Base-by-base conservation (phyloP, 2,888 invertebrate species). In the Ptilodon capucinus region DNA sequence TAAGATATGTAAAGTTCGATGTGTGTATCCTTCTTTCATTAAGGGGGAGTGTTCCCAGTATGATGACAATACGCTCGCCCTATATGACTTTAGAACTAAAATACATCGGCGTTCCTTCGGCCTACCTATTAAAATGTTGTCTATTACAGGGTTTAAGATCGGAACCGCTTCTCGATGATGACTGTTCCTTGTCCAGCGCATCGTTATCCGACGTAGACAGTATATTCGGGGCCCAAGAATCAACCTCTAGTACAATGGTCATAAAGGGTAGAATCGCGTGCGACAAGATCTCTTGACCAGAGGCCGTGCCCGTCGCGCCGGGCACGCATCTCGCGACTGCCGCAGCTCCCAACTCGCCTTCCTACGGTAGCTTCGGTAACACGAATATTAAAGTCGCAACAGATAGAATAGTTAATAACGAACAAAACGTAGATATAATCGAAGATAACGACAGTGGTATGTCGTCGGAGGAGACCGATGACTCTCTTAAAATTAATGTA, bases 381-480 rank as follows among this genome's bases (percentile, higher is more conserved):
- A 84, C 84, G 16, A 80, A 78, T 60, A 57, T 79, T 46, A 77
- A 76, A 51, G 46, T 56, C 34, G 53, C 64, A 47, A 67, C 62
- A 61, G 60, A 64, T 47, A 68, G 58, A n/a, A n/a, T n/a, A n/a
- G n/a, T n/a, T 44, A 60, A 58, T 46, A 56, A 60, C 40, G 62
- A 68, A 58, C 54, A 63, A 54, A 65, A 69, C 14, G 21, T 43
- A 57, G 51, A 56, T 32, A 48, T 45, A 40, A 47, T 55, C 14
- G 74, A 75, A 44, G 72, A 72, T 46, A 77, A 80, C 42, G 82
- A 87, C 51, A 91, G 91, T 58, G 91, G 91, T 40, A 85, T 91
- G 91, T 91, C 91, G 38, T 91, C 91, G 2, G 91, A 88, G 60
- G 89, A 90, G 67, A 88, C 81, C 48, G 89, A 90, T 44, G 87